Evolutionary conservation across 2,888 invertebrate species (phyloP).

Genomic region (Ditula angustiorana): DNA sequence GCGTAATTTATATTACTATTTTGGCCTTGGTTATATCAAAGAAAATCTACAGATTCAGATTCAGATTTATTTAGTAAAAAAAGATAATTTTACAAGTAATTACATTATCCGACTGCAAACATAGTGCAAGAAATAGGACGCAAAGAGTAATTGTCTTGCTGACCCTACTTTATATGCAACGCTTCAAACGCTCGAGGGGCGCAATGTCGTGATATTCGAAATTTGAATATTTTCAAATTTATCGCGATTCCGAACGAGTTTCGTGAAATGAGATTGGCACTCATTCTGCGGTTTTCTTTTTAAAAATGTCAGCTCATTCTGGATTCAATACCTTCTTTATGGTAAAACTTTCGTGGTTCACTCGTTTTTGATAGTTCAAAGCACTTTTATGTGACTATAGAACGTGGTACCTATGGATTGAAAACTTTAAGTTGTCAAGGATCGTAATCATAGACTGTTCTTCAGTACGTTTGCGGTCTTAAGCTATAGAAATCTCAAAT

Average conservation of each 20-base stretch:
- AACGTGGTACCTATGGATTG: too few species aligned
- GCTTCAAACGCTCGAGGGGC: constrained; percentile 14
- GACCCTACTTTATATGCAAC: constrained; percentile 34
- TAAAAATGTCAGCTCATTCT: background rate
- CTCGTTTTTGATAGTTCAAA: background rate
- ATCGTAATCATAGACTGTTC: too few species aligned
- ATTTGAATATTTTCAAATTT: constrained; percentile 35
- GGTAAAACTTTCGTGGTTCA: background rate
- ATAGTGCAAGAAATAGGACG: background rate
- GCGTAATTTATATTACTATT: too few species aligned
- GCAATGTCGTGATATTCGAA: constrained; percentile 29
- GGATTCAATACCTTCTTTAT: background rate
- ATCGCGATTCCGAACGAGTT: constrained; percentile 29
- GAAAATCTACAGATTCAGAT: too few species aligned
- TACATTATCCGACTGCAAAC: too few species aligned
- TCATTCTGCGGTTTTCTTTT: constrained; percentile 1
- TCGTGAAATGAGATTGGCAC: constrained; percentile 14
- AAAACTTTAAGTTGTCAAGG: too few species aligned
- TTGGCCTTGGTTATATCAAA: too few species aligned
- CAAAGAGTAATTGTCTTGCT: constrained; percentile 3
- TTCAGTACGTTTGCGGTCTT: too few species aligned
- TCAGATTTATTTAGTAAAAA: too few species aligned
- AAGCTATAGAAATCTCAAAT: too few species aligned
- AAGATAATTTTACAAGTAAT: too few species aligned
- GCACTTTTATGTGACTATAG: background rate